Conservation (phyloP, 2,888 invertebrate species). For the Plusia festucae region DNA sequence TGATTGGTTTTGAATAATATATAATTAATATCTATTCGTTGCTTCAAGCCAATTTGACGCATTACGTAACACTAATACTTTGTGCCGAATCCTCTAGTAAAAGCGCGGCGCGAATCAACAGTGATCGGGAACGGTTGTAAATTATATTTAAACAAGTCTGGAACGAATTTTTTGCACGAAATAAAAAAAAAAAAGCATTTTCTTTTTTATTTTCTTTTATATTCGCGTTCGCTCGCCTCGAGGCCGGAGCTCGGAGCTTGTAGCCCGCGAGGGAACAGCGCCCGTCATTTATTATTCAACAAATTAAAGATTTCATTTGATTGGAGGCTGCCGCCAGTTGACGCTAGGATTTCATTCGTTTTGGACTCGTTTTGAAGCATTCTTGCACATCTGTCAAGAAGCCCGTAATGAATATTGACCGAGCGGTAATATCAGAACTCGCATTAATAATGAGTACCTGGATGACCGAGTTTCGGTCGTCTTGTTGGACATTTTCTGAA, state of each 20-base stretch:
- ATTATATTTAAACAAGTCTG: conserved; percentile 18
- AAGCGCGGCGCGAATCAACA: neutral
- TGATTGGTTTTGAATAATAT: conserved; percentile 19
- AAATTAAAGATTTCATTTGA: conserved; percentile 41
- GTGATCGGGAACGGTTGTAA: conserved; percentile 12
- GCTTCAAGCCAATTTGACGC: conserved; percentile 13
- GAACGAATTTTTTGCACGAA: conserved; percentile 18
- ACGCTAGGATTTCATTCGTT: conserved; percentile 5
- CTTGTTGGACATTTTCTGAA: too few species aligned
- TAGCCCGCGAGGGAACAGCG: conserved; percentile 6
- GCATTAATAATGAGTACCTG: conserved; percentile 1
- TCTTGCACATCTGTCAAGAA: neutral
- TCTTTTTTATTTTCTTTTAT: conserved; percentile 25
- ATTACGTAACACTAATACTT: neutral
- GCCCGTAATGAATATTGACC: neutral
- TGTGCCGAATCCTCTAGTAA: neutral
- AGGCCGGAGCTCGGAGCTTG: neutral
- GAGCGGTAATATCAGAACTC: neutral
- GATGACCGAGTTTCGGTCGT: too few species aligned
- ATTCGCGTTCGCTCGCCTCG: conserved; percentile 2
- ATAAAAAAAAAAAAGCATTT: conserved; percentile 25
- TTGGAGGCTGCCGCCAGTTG: conserved; percentile 17
- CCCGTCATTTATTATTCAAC: conserved; percentile 49
- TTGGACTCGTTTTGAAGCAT: conserved; percentile 7
- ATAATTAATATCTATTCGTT: conserved; percentile 16